Percentiles rank a stretch among this genome's conserved stretches.
Evolutionary conservation across 2,888 invertebrate genomes (phyloP).

Genomic region (Ceraclea dissimilis): DNA sequence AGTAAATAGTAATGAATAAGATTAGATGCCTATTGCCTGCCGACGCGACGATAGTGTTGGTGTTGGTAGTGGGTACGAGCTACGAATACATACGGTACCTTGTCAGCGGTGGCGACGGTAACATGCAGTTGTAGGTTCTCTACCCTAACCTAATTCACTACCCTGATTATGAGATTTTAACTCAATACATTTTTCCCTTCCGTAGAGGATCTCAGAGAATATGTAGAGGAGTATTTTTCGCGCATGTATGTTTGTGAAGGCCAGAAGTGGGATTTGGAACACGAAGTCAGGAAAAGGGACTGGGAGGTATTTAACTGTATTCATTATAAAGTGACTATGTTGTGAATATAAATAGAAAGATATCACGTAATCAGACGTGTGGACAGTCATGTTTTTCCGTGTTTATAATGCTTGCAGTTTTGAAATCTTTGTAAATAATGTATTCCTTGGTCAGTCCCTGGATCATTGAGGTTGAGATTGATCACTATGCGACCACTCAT

Average conservation of each 20-base stretch:
- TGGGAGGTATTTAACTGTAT: constrained; percentile 80
- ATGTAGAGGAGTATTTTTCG: constrained; percentile 93
- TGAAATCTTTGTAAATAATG: constrained; percentile 25
- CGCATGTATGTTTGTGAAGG: constrained; percentile 97
- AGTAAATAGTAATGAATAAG: too few species aligned
- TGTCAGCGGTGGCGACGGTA: too few species aligned
- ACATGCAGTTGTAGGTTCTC: too few species aligned
- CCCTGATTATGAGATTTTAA: constrained; percentile 23
- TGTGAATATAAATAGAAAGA: constrained; percentile 37
- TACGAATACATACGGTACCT: too few species aligned
- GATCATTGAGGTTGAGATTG: constrained; percentile 27
- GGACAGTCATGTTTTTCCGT: constrained; percentile 44
- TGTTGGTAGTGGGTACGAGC: too few species aligned
- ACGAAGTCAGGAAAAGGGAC: constrained; percentile 99
- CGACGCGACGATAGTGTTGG: background rate
- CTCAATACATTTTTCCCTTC: constrained; percentile 34
- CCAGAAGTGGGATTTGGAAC: constrained; percentile 99
- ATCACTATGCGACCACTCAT: background rate
- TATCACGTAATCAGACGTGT: constrained; percentile 39
- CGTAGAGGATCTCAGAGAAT: constrained; percentile 83
- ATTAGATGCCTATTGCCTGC: too few species aligned
- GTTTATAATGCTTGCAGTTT: constrained; percentile 47
- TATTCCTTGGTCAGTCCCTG: constrained; percentile 26
- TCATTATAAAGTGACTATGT: constrained; percentile 25
- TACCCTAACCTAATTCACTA: background rate